Evolutionary conservation across 2,888 invertebrate species (phyloP).

Genomic region (Zaprionus lineosus): DNA sequence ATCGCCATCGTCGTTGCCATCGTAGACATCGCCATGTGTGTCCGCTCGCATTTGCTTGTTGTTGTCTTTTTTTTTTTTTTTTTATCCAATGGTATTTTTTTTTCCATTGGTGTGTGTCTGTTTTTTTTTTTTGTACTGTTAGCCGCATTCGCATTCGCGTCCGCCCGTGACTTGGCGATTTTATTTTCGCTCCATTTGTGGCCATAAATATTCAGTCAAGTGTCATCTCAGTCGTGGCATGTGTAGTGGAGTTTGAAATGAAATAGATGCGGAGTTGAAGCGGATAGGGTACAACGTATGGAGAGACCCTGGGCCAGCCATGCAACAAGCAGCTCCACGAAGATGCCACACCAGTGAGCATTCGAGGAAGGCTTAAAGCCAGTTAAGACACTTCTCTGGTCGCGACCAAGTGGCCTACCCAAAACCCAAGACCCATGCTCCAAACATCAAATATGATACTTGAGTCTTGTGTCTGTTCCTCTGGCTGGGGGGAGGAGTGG

Average conservation of each 20-base stretch:
- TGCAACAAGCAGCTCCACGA: conserved; percentile 8
- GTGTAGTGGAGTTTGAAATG: conserved; percentile 75
- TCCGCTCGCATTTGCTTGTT: conserved; percentile 39
- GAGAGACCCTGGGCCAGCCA: not conserved
- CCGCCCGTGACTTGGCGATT: conserved; percentile 73
- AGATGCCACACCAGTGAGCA: conserved; percentile 7
- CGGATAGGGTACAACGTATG: not conserved
- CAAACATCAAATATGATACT: conserved; percentile 27
- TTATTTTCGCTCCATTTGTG: conserved; percentile 78
- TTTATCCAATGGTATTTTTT: not conserved
- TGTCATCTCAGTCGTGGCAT: conserved; percentile 75
- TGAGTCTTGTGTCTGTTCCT: too few species aligned
- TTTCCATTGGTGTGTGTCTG: too few species aligned
- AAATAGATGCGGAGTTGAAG: conserved; percentile 65
- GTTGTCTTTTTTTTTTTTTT: conserved; percentile 3
- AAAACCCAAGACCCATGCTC: conserved; percentile 10
- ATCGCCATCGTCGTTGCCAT: conserved; percentile 17
- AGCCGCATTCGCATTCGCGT: conserved; percentile 30
- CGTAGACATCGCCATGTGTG: conserved; percentile 62
- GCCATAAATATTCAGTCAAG: conserved; percentile 77
- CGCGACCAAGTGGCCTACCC: conserved; percentile 67
- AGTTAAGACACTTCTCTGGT: conserved; percentile 76
- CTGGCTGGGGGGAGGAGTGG: too few species aligned
- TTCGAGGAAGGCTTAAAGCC: conserved; percentile 65
- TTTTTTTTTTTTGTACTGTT: conserved; percentile 13